A percentile compares a stretch with the other conserved stretches of the same genome.
phyloP scores from a whole-genome alignment of 2,888 invertebrate genomes.

The Emesis russula region DNA sequence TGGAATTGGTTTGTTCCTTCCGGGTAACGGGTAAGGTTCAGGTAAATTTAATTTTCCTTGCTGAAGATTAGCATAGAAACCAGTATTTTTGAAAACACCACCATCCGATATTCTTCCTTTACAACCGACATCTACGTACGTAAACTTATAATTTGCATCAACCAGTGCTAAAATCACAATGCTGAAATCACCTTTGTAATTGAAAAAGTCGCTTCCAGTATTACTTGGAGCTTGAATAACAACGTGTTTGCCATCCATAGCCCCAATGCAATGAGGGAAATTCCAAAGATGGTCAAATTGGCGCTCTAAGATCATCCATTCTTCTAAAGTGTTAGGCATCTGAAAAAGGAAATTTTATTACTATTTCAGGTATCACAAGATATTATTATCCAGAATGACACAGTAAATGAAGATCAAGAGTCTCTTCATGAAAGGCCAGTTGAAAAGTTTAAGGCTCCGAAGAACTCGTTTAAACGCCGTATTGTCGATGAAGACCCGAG shows the following conservation, averaged over 20 bases:
- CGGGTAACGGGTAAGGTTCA: conserved; percentile 61
- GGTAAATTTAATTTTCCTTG: conserved; percentile 63
- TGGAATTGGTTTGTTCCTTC: conserved; percentile 71
- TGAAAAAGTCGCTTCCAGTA: conserved; percentile 59
- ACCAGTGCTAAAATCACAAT: conserved; percentile 76
- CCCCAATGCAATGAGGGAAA: conserved; percentile 71
- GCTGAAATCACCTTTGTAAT: conserved; percentile 76
- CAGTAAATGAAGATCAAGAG: conserved; percentile 79
- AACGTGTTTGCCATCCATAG: conserved; percentile 76
- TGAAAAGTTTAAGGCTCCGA: conserved; percentile 83
- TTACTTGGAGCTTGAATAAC: conserved; percentile 70
- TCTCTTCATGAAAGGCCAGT: conserved; percentile 65
- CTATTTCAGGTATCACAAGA: conserved; percentile 70
- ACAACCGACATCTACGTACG: conserved; percentile 77
- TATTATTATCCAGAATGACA: conserved; percentile 49
- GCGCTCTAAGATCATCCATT: conserved; percentile 72
- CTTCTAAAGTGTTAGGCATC: conserved; percentile 62
- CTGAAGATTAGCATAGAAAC: conserved; percentile 72
- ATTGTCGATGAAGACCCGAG: conserved; percentile 75
- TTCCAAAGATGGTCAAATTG: conserved; percentile 76
- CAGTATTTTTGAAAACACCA: conserved; percentile 81
- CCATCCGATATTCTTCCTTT: conserved; percentile 75
- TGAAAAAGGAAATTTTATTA: conserved; percentile 63
- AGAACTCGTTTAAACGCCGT: conserved; percentile 73
- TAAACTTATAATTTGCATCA: conserved; percentile 80